Base-by-base conservation (phyloP, 2,797 vertebrate genomes). In the Sebastolobus altivelis region DNA sequence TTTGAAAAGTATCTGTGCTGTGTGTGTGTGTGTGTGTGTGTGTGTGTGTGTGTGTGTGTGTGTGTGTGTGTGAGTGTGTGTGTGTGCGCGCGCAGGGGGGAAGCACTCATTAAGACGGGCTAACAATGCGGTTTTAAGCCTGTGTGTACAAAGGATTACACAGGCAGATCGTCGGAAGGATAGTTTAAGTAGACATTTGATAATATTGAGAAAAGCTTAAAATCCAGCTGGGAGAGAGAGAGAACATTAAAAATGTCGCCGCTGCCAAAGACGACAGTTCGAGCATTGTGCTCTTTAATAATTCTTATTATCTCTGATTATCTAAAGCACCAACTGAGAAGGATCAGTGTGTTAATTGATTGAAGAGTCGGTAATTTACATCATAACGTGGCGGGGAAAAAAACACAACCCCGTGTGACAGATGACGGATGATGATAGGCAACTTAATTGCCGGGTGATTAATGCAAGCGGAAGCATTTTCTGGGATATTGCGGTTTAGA, bases 301-400 rank as follows among this genome's bases (percentile, higher is more conserved):
- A 79, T 72, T 86, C 59, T 46, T 86, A 87, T 90, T 86, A 92
- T 93, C 88, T 73, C 81, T 89, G 85, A 93, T 93, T 92, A 92
- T 91, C 88, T 89, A 72, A 88, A 83, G 91, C 88, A 81, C 82
- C 89, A 87, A 90, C 84, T 92, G 91, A 92, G 90, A 91, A 86
- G 86, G 90, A 90, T 93, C 89, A 83, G 90, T 79, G 90, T 91
- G 90, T 91, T 93, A 93, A 94, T 93, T 93, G 92, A 93, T 93
- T 90, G 89, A 94, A 89, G 91, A 92, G 88, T 90, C 59, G 38
- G 89, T 93, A 78, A 94, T 94, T 93, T 92, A 93, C 89, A 92
- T 93, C 90, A 92, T 92, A 92, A 92, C 91, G 86, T 87, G 80
- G 79, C n/a, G 68, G 20, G 37, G 83, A 82, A 87, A 88, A 89